Evolutionary conservation across 1,140 invertebrate genomes (phyloP).

Genomic region (Phenacoccus solenopsis): DNA sequence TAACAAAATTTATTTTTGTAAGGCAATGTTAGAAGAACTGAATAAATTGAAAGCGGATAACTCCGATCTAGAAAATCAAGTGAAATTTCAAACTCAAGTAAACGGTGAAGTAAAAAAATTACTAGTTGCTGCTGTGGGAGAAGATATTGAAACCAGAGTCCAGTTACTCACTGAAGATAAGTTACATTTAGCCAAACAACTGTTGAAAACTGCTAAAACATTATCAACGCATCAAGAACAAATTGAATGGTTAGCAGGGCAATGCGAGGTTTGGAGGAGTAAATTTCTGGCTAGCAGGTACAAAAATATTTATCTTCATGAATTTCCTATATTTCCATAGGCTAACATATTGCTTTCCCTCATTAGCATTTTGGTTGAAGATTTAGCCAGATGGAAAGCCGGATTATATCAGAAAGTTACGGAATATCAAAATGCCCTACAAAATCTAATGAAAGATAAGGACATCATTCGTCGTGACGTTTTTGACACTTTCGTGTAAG

Average conservation of each 20-base stretch:
- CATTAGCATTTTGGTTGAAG: conserved; percentile 52
- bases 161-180: conserved; percentile 84
- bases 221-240: conserved; percentile 79
- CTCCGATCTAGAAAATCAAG: conserved; percentile 50
- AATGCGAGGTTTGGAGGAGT: conserved; percentile 89
- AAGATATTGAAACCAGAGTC: conserved; percentile 78
- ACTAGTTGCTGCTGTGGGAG: conserved; percentile 82
- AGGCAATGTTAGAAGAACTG: conserved; percentile 39
- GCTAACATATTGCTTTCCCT: neutral
- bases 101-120: conserved; percentile 87
- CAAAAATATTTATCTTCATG: neutral
- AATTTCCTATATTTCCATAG: neutral
- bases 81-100: conserved; percentile 60
- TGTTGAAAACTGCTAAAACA: conserved; percentile 70
- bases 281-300: conserved; percentile 87
- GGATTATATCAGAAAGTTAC: conserved; percentile 38
- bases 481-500: neutral
- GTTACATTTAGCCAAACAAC: conserved; percentile 66
- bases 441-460: neutral
- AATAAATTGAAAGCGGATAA: conserved; percentile 46
- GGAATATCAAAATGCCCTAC: neutral
- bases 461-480: neutral
- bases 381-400: conserved; percentile 72
- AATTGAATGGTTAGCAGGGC: conserved; percentile 79
- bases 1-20: neutral